Conservation (phyloP, 2,113 vertebrate genomes). For the Pipra filicauda region DNA sequence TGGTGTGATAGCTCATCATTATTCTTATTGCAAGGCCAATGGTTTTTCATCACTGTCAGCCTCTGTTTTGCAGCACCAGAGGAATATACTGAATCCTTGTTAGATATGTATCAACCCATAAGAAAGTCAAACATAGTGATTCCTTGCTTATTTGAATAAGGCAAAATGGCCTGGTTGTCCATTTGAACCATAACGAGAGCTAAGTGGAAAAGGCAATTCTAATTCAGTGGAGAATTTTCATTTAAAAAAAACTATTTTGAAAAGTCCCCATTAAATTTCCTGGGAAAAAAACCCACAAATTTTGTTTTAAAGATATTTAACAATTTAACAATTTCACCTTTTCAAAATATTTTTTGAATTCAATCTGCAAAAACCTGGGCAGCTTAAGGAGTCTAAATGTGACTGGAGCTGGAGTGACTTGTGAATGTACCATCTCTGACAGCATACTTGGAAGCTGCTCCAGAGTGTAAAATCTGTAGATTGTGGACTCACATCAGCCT, state of each 20-base stretch:
- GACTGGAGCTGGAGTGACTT: not conserved
- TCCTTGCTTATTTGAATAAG: not conserved
- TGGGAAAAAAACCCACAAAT: not conserved
- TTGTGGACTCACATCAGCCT: not conserved
- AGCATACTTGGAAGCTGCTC: not conserved
- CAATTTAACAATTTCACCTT: not conserved
- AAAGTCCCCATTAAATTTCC: not conserved
- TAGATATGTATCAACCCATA: not conserved
- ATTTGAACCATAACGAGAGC: not conserved
- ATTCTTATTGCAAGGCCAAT: not conserved
- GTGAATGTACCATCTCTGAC: not conserved
- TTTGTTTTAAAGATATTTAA: not conserved
- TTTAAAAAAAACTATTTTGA: not conserved
- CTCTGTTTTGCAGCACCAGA: not conserved
- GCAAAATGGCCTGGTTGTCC: not conserved
- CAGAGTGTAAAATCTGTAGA: not conserved
- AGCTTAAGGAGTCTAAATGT: not conserved
- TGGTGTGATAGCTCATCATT: not conserved
- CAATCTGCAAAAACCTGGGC: not conserved
- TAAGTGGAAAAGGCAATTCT: not conserved
- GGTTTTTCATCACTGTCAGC: not conserved
- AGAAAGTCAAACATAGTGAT: not conserved
- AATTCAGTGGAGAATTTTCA: not conserved
- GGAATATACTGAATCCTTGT: not conserved
- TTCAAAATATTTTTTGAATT: not conserved